Conservation (phyloP, 1,140 invertebrate genomes). For the Lordiphosa clarofinis region DNA sequence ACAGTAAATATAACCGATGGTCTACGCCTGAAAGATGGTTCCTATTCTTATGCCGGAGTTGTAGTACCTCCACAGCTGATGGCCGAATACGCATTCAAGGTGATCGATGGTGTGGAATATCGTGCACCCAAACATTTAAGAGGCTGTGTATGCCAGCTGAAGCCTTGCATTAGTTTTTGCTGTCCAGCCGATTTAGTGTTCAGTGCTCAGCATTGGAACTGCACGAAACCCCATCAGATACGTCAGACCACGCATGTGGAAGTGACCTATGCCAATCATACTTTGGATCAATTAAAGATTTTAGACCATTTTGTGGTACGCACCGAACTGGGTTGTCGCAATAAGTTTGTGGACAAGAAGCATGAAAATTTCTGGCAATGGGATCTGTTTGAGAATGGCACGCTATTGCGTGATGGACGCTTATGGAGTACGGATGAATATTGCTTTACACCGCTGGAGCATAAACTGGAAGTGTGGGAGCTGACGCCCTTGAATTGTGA, state of each 20-base stretch:
- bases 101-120: conserved; percentile 70
- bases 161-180: conserved; percentile 69
- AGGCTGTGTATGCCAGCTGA: conserved; percentile 64
- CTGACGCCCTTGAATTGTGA: conserved; percentile 66
- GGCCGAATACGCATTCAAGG: conserved; percentile 66
- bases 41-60: conserved; percentile 61
- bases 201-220: conserved; percentile 37
- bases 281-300: conserved; percentile 49
- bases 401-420: conserved; percentile 32
- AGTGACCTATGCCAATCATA: conserved; percentile 29
- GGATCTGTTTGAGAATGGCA: conserved; percentile 55
- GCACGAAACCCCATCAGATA: conserved; percentile 18
- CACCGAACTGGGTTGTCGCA: conserved; percentile 56
- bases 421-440: conserved; percentile 68
- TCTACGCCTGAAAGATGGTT: conserved; percentile 59
- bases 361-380: conserved; percentile 64
- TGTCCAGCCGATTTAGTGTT: conserved; percentile 47
- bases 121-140: conserved; percentile 48
- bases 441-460: conserved; percentile 65
- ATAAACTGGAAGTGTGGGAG: conserved; percentile 55
- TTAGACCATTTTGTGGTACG: conserved; percentile 53
- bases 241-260: conserved; percentile 42
- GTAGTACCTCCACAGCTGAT: conserved; percentile 48
- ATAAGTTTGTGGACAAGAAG: conserved; percentile 59
- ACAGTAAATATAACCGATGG: conserved; percentile 71